Evolutionary conservation across 2,888 invertebrate genomes (phyloP), one percentile per base, ranked within the genome.

Genomic region (Ornithoptera priamus): DNA sequence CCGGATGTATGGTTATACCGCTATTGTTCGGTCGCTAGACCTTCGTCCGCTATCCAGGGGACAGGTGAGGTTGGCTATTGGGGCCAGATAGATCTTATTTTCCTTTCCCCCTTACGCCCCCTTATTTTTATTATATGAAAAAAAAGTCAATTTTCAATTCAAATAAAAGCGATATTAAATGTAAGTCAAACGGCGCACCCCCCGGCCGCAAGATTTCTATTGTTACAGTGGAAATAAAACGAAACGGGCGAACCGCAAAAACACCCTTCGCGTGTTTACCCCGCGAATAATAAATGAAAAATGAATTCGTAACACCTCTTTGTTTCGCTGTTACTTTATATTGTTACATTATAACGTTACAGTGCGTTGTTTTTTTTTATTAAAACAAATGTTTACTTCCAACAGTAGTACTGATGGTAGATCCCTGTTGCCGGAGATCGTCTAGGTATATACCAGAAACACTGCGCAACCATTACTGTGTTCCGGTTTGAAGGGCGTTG

Each of bases 281-380:
- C 59, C 63, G 57, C 68, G 63, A 63, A 59, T 68, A 68, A 68
- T 68, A 62, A 67, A 68, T 68, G 59, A 50, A 53, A 59, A 63
- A 63, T 63, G 63, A 63, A 68, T 24, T 18, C 63, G 59, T 59
- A 63, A 68, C 68, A 68, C 63, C 68, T 63, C 53, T 68, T 68
- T 64, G 63, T 68, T 63, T 59, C 59, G 58, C 24, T 24, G 59
- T 59, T 22, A 53, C 53, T 50, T 62, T 59, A 63, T 63, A 30
- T 39, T 18, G 56, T 67, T 67, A 67, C 53, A 67, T 42, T 24
- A 24, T 62, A 53, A 62, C n/a, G 18, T 50, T 36, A 15, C 20
- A 15, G 18, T 10, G 8, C 20, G 2, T n/a, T 56, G 6, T 56
- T 56, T 20, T 56, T 56, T 5, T 30, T 30, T 30, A 30, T 30